phyloP scores from a whole-genome alignment of 2,797 vertebrate genomes.

The Scleropages formosus region DNA sequence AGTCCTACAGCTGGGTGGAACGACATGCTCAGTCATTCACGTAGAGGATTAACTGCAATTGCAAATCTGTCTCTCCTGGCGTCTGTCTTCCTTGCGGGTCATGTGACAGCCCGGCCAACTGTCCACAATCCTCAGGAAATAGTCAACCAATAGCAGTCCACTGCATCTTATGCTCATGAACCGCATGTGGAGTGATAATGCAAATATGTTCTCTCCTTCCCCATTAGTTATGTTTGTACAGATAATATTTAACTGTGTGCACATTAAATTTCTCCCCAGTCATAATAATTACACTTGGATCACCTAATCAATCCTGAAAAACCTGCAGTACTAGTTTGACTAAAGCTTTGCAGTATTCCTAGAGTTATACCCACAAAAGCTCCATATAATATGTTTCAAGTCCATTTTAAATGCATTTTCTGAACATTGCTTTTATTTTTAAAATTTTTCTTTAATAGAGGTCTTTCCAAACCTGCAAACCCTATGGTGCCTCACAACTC shows the following conservation, averaged over 20 bases:
- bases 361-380: background rate
- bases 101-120: constrained; percentile 32
- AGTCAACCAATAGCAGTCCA: background rate
- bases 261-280: constrained; percentile 36
- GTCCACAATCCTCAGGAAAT: background rate
- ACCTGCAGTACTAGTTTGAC: constrained; percentile 43
- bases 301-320: constrained; percentile 48
- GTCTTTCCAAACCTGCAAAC: too few species aligned
- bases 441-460: constrained; percentile 2
- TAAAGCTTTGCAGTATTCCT: constrained; percentile 46
- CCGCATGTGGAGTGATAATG: background rate
- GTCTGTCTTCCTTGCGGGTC: constrained; percentile 49
- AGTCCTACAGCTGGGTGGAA: constrained; percentile 68
- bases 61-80: constrained; percentile 53
- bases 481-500: too few species aligned
- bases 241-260: constrained; percentile 16
- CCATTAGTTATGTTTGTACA: background rate
- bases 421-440: constrained; percentile 35
- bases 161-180: background rate
- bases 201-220: background rate
- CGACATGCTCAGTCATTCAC: constrained; percentile 72
- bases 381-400: background rate
- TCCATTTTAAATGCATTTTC: constrained; percentile 5
- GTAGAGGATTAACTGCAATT: constrained; percentile 68
- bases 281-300: constrained; percentile 45